Conservation (phyloP, 2,797 vertebrate species). For the Poecile montanus region DNA sequence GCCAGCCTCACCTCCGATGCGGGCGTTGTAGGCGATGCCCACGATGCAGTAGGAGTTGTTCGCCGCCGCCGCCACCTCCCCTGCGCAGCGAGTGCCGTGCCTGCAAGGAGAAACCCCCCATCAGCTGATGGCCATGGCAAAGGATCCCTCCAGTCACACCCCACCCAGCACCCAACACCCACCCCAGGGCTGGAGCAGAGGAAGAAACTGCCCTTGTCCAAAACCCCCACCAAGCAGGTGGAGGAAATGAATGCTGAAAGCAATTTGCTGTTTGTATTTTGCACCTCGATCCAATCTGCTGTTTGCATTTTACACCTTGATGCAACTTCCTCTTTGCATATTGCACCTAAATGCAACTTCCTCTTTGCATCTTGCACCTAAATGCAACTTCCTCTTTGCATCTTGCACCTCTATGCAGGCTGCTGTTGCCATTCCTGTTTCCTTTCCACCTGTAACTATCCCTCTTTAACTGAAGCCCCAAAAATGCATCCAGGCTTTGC, state of each 20-base stretch:
- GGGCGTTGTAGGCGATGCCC: slow-evolving; percentile 83
- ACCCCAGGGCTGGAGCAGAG: background rate
- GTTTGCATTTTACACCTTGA: background rate
- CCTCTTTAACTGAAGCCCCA: background rate
- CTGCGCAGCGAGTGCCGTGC: slow-evolving; percentile 81
- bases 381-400: background rate
- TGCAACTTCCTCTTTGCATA: background rate
- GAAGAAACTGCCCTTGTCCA: background rate
- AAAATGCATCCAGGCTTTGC: background rate
- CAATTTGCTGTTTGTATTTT: background rate
- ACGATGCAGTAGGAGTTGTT: slow-evolving; percentile 83
- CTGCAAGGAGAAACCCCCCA: slow-evolving; percentile 33
- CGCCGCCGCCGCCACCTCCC: slow-evolving; percentile 78
- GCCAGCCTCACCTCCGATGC: slow-evolving; percentile 78
- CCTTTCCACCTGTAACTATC: background rate
- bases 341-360: background rate
- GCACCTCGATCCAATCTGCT: background rate
- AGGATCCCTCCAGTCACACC: background rate
- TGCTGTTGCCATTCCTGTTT: background rate
- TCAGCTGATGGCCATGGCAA: background rate
- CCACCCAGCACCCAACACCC: background rate
- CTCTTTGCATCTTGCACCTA: background rate
- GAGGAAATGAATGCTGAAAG: background rate
- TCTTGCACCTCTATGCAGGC: background rate
- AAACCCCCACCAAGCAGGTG: background rate